Evolutionary conservation across 64 coral and sea anemone species (phyloP).

Genomic region (Pocillopora verrucosa): DNA sequence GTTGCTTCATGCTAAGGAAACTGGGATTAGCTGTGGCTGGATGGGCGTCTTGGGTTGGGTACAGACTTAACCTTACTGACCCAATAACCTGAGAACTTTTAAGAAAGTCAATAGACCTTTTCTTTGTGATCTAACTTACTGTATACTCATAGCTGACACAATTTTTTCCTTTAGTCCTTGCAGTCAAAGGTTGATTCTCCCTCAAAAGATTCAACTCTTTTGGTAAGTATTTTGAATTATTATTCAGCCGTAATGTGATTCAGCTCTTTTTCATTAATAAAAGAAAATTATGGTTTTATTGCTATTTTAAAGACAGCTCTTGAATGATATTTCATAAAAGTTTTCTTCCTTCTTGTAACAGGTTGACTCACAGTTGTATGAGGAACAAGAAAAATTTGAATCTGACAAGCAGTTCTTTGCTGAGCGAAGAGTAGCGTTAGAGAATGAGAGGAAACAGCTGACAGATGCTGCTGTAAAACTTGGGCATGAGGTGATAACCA

Average conservation of each 20-base stretch:
- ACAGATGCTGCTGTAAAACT: slow-evolving; percentile 64
- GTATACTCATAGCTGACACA: too few species aligned
- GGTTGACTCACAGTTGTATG: slow-evolving; percentile 48
- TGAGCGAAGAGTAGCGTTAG: slow-evolving; percentile 33
- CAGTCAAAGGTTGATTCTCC: slow-evolving; percentile 27
- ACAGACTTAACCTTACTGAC: too few species aligned
- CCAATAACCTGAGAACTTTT: not conserved
- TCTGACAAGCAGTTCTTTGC: slow-evolving; percentile 39
- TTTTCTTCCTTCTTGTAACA: not conserved
- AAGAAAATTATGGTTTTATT: too few species aligned
- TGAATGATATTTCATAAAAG: not conserved
- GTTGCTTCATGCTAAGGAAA: too few species aligned
- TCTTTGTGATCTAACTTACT: not conserved
- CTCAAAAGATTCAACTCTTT: not conserved
- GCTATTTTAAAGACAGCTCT: too few species aligned
- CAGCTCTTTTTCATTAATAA: too few species aligned
- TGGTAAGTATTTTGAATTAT: slow-evolving; percentile 13
- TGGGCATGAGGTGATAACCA: slow-evolving; percentile 40
- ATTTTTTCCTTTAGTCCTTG: slow-evolving; percentile 23
- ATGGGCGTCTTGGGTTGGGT: too few species aligned
- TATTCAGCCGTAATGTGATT: too few species aligned
- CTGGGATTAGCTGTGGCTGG: too few species aligned
- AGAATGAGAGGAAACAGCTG: slow-evolving; percentile 43
- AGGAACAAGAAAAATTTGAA: slow-evolving; percentile 51
- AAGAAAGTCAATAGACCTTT: not conserved